A percentile compares a stretch with the other conserved stretches of the same genome.
Conservation (phyloP, 2,888 invertebrate species). For the Pediacus dermestoides region DNA sequence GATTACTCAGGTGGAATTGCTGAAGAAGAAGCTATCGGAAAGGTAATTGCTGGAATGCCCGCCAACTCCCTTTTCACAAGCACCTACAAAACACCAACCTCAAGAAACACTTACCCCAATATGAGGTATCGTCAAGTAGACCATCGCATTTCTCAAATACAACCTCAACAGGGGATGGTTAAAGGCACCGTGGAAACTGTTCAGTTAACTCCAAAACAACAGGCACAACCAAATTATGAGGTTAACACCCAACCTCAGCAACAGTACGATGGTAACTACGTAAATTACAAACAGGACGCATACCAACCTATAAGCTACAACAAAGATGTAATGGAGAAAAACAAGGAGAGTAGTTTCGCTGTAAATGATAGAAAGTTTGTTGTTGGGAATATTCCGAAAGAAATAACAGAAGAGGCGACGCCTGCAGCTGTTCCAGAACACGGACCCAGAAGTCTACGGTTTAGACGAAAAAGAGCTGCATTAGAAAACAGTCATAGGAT, state of each 20-base stretch:
- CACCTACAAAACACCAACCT: slow-evolving; percentile 30
- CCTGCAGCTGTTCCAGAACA: slow-evolving; percentile 64
- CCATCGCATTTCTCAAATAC: slow-evolving; percentile 23
- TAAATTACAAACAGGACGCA: slow-evolving; percentile 11
- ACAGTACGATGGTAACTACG: slow-evolving; percentile 16
- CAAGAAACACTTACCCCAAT: slow-evolving; percentile 31
- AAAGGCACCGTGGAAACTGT: slow-evolving; percentile 35
- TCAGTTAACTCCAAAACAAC: neutral
- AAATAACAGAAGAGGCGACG: slow-evolving; percentile 50
- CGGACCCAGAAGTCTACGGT: slow-evolving; percentile 54
- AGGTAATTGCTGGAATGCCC: slow-evolving; percentile 63
- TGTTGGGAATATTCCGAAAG: slow-evolving; percentile 64
- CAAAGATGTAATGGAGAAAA: slow-evolving; percentile 19
- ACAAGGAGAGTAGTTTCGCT: neutral
- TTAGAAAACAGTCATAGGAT: too few species aligned
- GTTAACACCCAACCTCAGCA: too few species aligned
- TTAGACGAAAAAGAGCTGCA: slow-evolving; percentile 25
- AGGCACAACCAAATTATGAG: too few species aligned
- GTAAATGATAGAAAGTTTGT: slow-evolving; percentile 55
- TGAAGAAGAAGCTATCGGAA: slow-evolving; percentile 74
- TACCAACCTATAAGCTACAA: slow-evolving; percentile 23
- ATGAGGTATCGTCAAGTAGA: slow-evolving; percentile 35
- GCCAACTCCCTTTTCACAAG: slow-evolving; percentile 26
- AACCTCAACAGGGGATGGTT: slow-evolving; percentile 17
- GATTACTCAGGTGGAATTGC: slow-evolving; percentile 68